These are phyloP conservation scores for Chrysopa pallens DNA, from an alignment of 1,140 invertebrate species.

Conservation along the genomic window DNA sequence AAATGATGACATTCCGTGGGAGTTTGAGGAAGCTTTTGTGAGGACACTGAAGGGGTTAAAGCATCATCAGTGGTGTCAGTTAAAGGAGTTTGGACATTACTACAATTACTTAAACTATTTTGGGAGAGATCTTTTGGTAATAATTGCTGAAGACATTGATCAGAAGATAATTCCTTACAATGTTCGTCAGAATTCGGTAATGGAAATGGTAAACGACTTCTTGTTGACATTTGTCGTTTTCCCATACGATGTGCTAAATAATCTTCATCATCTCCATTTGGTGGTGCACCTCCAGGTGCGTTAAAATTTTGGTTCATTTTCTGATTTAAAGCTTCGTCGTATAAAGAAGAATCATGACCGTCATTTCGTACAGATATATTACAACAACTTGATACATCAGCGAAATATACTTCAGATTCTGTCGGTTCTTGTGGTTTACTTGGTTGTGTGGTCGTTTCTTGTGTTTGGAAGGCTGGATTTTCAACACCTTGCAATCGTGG, in stretches of 20 bases:
- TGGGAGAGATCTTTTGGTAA: constrained; percentile 29
- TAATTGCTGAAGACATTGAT: constrained; percentile 16
- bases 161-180: constrained; percentile 11
- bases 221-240: constrained; percentile 32
- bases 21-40: background rate
- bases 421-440: constrained; percentile 27
- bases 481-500: constrained; percentile 37
- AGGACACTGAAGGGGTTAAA: constrained; percentile 6
- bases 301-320: constrained; percentile 11
- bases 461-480: constrained; percentile 43
- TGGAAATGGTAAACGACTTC: constrained; percentile 35
- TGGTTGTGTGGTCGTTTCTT: constrained; percentile 26
- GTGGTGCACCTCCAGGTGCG: constrained; percentile 11
- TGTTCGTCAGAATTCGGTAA: constrained; percentile 20
- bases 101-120: constrained; percentile 24
- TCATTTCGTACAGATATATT: constrained; percentile 49
- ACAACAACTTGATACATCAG: constrained; percentile 70
- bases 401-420: constrained; percentile 67
- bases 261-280: constrained; percentile 26
- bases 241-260: constrained; percentile 30
- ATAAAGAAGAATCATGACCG: constrained; percentile 22
- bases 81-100: constrained; percentile 19
- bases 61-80: constrained; percentile 22
- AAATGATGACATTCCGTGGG: background rate
- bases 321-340: constrained; percentile 20